A percentile compares a stretch with the other conserved stretches of the same genome.
Evolutionary conservation across 2,797 vertebrate species (phyloP).

Genomic region (Rhinichthys osculus): DNA sequence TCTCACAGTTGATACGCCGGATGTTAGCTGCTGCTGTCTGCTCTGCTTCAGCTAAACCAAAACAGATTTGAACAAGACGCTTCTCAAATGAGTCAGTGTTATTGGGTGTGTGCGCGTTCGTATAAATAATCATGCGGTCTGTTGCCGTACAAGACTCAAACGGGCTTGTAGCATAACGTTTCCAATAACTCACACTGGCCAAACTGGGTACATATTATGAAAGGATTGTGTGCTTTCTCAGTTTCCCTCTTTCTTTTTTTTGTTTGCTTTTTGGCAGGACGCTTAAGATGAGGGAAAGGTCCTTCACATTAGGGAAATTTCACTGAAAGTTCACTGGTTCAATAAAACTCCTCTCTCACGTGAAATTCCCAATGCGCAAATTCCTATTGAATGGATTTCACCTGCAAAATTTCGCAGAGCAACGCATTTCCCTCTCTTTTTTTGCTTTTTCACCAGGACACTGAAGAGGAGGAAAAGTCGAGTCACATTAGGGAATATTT

Average conservation of each 20-base stretch:
- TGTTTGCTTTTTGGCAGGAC: constrained; percentile 77
- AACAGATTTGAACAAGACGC: constrained; percentile 33
- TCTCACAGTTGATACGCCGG: constrained; percentile 51
- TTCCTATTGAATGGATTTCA: not conserved
- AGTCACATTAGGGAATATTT: not conserved
- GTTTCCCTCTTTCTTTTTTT: constrained; percentile 57
- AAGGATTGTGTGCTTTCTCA: constrained; percentile 28
- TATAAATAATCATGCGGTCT: constrained; percentile 30
- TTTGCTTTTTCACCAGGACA: not conserved
- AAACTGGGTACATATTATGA: not conserved
- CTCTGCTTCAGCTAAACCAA: constrained; percentile 59
- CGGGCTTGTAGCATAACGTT: not conserved
- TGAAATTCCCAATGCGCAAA: not conserved
- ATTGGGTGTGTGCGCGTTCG: constrained; percentile 6
- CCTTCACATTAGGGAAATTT: not conserved
- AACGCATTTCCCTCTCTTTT: not conserved
- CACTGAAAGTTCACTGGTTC: not conserved
- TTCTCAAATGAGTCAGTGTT: constrained; percentile 14
- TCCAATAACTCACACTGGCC: not conserved
- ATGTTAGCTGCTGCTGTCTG: constrained; percentile 61
- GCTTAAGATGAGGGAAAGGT: constrained; percentile 81
- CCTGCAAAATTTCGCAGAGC: no score
- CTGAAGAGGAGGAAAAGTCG: not conserved
- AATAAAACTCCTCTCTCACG: not conserved
- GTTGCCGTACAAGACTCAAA: not conserved